phyloP scores from a whole-genome alignment of 2,888 invertebrate species.

The Ditylenchus weischeri region DNA sequence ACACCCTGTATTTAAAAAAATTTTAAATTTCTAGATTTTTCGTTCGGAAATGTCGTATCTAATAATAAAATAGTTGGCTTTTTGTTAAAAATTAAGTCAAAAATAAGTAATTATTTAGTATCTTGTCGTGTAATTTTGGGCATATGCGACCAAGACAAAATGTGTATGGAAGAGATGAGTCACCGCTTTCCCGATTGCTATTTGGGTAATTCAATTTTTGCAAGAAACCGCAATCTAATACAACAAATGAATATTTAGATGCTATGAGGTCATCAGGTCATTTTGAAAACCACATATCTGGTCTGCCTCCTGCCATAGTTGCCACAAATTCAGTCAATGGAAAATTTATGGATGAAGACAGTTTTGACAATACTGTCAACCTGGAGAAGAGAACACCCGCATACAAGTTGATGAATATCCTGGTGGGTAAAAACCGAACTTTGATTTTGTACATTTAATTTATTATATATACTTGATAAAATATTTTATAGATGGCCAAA shows the following conservation, averaged over 20 bases:
- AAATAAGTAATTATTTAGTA: constrained; percentile 24
- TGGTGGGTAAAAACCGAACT: neutral
- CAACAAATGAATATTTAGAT: too few species aligned
- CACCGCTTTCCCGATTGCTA: constrained; percentile 34
- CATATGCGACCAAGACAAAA: constrained; percentile 34
- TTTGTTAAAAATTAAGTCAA: too few species aligned
- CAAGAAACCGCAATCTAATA: too few species aligned
- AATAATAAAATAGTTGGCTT: too few species aligned
- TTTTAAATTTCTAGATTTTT: too few species aligned
- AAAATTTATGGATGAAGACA: too few species aligned
- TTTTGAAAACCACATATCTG: neutral
- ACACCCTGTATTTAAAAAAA: too few species aligned
- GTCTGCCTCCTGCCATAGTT: too few species aligned
- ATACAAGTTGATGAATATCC: neutral
- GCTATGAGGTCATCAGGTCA: neutral
- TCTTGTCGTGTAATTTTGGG: constrained; percentile 34
- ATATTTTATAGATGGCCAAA: neutral
- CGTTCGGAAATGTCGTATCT: too few species aligned
- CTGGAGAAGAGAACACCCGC: neutral
- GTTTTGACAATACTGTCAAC: neutral
- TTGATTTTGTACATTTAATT: neutral
- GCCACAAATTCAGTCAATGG: neutral
- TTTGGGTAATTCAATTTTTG: neutral
- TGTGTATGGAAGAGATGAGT: constrained; percentile 32
- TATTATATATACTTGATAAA: neutral